These are phyloP conservation scores for Okapia johnstoni DNA, from an alignment of 2,113 vertebrate genomes.

Conservation along the genomic window DNA sequence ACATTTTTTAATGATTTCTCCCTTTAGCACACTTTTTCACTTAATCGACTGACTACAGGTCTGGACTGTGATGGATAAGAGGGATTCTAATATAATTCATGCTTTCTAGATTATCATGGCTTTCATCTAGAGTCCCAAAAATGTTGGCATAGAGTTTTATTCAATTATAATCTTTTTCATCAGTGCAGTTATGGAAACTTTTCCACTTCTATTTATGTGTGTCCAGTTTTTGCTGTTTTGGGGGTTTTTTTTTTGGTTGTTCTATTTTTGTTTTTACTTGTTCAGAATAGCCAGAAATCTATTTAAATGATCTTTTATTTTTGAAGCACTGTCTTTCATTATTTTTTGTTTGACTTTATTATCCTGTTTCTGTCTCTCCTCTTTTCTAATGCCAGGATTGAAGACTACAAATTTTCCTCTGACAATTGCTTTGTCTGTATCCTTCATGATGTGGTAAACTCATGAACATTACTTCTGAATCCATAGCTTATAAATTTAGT, in stretches of 20 bases:
- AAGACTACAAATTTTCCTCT: background rate
- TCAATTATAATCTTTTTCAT: background rate
- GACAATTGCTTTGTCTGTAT: background rate
- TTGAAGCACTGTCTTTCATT: background rate
- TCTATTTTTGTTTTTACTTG: background rate
- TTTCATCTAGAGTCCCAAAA: background rate
- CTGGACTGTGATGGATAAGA: background rate
- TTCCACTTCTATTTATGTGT: background rate
- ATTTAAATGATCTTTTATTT: background rate
- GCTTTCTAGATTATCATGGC: background rate
- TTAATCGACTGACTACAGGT: background rate
- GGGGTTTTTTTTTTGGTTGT: background rate
- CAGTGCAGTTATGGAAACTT: background rate
- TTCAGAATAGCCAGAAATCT: background rate
- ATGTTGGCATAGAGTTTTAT: background rate
- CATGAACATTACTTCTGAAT: background rate
- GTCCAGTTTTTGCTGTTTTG: background rate
- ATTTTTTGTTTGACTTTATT: background rate
- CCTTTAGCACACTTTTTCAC: background rate
- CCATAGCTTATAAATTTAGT: background rate
- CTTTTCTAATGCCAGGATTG: background rate
- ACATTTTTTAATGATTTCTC: background rate
- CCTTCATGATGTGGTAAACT: background rate
- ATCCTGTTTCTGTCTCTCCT: background rate
- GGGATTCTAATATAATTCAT: background rate